These are phyloP conservation scores for Leptopterna dolabrata DNA, from an alignment of 2,888 invertebrate species.

Conservation along the genomic window DNA sequence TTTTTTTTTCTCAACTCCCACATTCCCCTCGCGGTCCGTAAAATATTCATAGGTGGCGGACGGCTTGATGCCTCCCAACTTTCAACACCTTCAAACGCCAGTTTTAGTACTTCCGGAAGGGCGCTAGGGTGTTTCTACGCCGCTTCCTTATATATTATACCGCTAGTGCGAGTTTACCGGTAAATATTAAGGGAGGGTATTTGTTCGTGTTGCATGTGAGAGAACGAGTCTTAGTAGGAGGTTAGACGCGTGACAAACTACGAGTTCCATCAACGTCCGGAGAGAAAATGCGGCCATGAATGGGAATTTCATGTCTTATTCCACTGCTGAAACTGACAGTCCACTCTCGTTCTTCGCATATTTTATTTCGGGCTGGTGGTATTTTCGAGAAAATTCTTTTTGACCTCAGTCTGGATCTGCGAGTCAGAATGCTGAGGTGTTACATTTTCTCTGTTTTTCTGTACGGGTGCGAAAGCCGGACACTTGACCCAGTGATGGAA, in stretches of 20 bases:
- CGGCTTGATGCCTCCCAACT: constrained; percentile 37
- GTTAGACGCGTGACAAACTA: background rate
- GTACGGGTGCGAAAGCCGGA: no score
- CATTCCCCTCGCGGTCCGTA: background rate
- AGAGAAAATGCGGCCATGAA: background rate
- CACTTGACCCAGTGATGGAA: no score
- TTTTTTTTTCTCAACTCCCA: background rate
- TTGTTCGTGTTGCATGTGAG: background rate
- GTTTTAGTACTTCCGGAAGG: constrained; percentile 10
- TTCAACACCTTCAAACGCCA: constrained; percentile 4
- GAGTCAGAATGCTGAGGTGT: no score
- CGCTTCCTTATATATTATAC: constrained; percentile 9
- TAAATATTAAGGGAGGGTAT: constrained; percentile 25
- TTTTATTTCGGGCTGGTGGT: no score
- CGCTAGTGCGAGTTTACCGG: constrained; percentile 1
- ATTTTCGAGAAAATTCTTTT: no score
- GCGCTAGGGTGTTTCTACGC: background rate
- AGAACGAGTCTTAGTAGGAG: background rate
- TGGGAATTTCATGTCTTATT: background rate
- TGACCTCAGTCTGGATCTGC: no score
- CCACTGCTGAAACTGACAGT: no score
- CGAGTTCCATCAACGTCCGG: background rate
- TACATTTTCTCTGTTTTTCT: no score
- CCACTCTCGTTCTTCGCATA: no score
- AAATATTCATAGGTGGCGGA: constrained; percentile 42